Conservation (phyloP, 2,797 vertebrate genomes). For the Heterohyrax brucei region DNA sequence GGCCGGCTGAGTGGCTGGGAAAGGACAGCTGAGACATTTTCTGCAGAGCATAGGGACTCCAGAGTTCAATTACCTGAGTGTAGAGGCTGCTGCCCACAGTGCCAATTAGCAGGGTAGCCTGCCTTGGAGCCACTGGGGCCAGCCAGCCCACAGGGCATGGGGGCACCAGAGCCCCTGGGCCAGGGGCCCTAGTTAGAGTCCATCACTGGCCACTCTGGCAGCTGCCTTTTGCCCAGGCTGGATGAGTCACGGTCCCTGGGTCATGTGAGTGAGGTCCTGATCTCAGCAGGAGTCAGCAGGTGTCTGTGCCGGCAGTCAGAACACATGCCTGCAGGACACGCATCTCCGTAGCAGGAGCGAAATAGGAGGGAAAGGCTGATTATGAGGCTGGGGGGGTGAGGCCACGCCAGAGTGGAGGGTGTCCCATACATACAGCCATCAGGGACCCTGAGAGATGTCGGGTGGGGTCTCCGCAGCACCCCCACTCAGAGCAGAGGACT, state of each 20-base stretch:
- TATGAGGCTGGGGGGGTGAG: neutral
- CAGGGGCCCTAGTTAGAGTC: neutral
- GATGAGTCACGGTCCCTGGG: neutral
- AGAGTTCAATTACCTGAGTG: slow-evolving; percentile 58
- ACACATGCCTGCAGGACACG: neutral
- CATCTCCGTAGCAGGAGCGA: neutral
- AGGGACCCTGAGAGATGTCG: neutral
- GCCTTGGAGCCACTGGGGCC: neutral
- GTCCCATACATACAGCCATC: neutral
- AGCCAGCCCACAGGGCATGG: neutral
- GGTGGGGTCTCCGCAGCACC: neutral
- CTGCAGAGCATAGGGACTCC: neutral
- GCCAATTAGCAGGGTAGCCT: neutral
- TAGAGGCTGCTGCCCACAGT: neutral
- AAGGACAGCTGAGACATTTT: neutral
- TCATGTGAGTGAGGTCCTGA: too few species aligned
- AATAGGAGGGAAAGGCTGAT: neutral
- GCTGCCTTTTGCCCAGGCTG: neutral
- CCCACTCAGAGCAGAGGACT: neutral
- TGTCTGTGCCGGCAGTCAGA: neutral
- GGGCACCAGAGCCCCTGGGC: too few species aligned
- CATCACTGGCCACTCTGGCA: neutral
- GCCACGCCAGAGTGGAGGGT: too few species aligned
- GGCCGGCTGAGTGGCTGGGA: neutral
- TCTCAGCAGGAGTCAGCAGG: too few species aligned